Base-by-base conservation (phyloP, 2,113 vertebrate genomes). In the Gasterosteus nipponicus region DNA sequence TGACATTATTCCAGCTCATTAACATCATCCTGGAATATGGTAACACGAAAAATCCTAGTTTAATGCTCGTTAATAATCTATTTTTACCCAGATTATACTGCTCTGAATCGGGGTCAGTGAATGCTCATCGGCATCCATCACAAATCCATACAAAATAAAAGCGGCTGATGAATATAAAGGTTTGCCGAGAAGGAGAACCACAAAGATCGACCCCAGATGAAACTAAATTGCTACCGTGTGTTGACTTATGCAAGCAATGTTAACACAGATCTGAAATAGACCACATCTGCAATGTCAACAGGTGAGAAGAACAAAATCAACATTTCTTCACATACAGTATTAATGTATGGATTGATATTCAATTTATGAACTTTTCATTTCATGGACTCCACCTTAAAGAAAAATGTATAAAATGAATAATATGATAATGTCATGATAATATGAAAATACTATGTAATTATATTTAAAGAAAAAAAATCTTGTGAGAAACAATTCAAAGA, bases 1-100 rank as follows among this genome's bases (percentile, higher is more conserved):
- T 85, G 77, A 64, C 84, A 83, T 86, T 87, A 83, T 82, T 89
- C 75, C 62, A 80, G 82, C 81, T 83, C 80, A 81, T 88, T 86
- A 87, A 61, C 71, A 59, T 87, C 69, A 87, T 82, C 86, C 81
- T 84, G 80, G 61, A 89, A 69, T 75, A 77, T 64, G 59, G 18
- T 41, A 73, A 81, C 38, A 69, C 86, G 86, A 89, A 82, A 73
- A 71, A 66, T 61, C 44, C 49, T 71, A 61, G 33, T 82, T 76
- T 75, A 71, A 84, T 59, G 78, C 66, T 73, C 81, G 64, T 75
- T 87, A 80, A 78, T 78, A 51, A 76, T 26, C 22, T 86, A 84
- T 89, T 87, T 89, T 87, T 83, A 85, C 64, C 14, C 1, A n/a
- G 39, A 60, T 69, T 42, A 61, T 54, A 49, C 70, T 10, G 60